Evolutionary conservation across 2,113 vertebrate genomes (phyloP).

Genomic region (Charadrius vociferus): DNA sequence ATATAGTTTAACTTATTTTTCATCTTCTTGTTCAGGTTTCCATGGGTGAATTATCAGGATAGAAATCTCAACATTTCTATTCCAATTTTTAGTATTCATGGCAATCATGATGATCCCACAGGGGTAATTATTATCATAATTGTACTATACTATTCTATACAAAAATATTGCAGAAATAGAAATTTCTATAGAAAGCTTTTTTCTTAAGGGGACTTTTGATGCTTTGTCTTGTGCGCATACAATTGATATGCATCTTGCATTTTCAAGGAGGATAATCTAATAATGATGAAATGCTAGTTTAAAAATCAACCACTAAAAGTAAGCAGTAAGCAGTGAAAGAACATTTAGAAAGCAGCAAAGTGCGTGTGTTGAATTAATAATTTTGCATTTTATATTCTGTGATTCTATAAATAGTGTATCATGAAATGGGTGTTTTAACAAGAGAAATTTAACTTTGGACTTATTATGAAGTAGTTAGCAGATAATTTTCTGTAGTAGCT

Average conservation of each 20-base stretch:
- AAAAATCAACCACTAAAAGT: background rate
- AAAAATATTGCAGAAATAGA: background rate
- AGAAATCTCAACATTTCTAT: slow-evolving; percentile 94
- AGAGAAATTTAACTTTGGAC: background rate
- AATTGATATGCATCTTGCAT: background rate
- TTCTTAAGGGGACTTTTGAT: background rate
- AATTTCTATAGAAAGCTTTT: background rate
- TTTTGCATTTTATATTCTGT: background rate
- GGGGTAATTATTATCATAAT: slow-evolving; percentile 84
- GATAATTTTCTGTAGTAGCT: background rate
- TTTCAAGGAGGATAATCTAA: background rate
- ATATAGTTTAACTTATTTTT: background rate
- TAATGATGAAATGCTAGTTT: background rate
- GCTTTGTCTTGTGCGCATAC: background rate
- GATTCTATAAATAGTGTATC: background rate
- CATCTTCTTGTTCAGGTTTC: slow-evolving; percentile 82
- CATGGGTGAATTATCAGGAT: slow-evolving; percentile 98
- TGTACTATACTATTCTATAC: background rate
- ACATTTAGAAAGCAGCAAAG: background rate
- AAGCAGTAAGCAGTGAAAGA: background rate
- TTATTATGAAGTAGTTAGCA: background rate
- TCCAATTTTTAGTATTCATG: slow-evolving; percentile 95
- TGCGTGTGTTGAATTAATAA: accelerated
- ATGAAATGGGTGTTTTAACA: background rate
- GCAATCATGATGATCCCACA: slow-evolving; percentile 98